Percentiles rank a stretch among this genome's conserved stretches.
phyloP scores from a whole-genome alignment of 2,888 invertebrate species.

The Coecobrya sp. region DNA sequence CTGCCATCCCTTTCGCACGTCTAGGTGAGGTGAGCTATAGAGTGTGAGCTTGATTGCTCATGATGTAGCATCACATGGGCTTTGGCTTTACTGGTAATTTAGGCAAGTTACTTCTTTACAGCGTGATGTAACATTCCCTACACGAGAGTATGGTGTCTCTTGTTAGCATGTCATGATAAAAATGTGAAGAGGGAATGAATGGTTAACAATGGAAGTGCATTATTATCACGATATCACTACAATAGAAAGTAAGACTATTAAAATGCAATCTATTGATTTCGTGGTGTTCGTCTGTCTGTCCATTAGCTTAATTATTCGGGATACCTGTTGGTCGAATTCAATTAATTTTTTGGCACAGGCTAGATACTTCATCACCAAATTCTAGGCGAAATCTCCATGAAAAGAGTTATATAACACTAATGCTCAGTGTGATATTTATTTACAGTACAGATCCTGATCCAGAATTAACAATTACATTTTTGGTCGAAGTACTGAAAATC shows the following conservation, averaged over 20 bases:
- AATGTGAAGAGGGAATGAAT: not conserved
- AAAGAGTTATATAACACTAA: too few species aligned
- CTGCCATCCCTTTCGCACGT: slow-evolving; percentile 36
- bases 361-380: too few species aligned
- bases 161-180: slow-evolving; percentile 31
- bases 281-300: not conserved
- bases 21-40: slow-evolving; percentile 42
- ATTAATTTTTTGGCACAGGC: too few species aligned
- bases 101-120: slow-evolving; percentile 11
- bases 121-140: not conserved
- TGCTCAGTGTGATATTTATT: too few species aligned
- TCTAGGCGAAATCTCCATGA: too few species aligned
- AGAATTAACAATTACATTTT: too few species aligned
- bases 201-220: not conserved
- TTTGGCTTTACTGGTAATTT: slow-evolving; percentile 57
- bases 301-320: not conserved
- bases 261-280: too few species aligned
- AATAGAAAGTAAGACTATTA: not conserved
- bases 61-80: slow-evolving; percentile 52
- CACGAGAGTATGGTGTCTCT: not conserved
- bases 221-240: not conserved
- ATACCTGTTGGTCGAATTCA: too few species aligned
- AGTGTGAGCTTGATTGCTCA: slow-evolving; percentile 65
- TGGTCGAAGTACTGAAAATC: too few species aligned
- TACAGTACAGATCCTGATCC: too few species aligned